These are phyloP conservation scores for Odontomachus brunneus DNA, from an alignment of 1,140 invertebrate species.

Conservation along the genomic window DNA sequence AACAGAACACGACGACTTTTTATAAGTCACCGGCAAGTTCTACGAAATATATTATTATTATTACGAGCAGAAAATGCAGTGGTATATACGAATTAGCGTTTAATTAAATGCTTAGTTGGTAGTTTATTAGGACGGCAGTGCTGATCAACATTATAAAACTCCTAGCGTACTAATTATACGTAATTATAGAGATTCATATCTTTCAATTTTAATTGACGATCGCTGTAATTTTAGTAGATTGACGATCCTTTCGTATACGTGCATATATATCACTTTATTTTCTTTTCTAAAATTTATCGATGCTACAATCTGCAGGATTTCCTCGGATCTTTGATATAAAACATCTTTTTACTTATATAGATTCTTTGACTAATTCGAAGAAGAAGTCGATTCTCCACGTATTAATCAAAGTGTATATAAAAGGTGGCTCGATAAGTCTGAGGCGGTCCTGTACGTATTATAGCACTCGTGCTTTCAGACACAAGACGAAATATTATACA, in stretches of 20 bases:
- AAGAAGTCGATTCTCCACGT: slow-evolving; percentile 4
- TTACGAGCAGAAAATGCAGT: slow-evolving; percentile 8
- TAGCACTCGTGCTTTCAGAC: slow-evolving; percentile 30
- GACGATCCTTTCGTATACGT: neutral
- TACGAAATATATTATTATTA: slow-evolving; percentile 31
- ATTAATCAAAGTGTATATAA: slow-evolving; percentile 26
- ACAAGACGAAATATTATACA: neutral
- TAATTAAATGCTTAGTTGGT: slow-evolving; percentile 46
- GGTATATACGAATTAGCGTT: slow-evolving; percentile 35
- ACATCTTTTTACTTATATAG: neutral
- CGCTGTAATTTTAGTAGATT: slow-evolving; percentile 9
- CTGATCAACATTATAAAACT: slow-evolving; percentile 47
- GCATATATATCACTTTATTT: slow-evolving; percentile 2
- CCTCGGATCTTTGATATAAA: neutral
- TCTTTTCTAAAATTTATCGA: slow-evolving; percentile 1
- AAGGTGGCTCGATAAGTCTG: neutral
- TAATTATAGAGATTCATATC: slow-evolving; percentile 43
- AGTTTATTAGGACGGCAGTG: slow-evolving; percentile 36
- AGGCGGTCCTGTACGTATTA: neutral
- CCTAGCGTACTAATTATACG: slow-evolving; percentile 40
- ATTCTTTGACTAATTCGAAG: neutral
- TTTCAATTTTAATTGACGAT: slow-evolving; percentile 37
- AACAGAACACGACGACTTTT: slow-evolving; percentile 6
- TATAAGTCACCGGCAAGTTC: slow-evolving; percentile 23
- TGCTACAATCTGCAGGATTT: slow-evolving; percentile 16